Evolutionary conservation across 2,113 vertebrate genomes (phyloP), one percentile per base, ranked within the genome.

Genomic region (Channa argus): DNA sequence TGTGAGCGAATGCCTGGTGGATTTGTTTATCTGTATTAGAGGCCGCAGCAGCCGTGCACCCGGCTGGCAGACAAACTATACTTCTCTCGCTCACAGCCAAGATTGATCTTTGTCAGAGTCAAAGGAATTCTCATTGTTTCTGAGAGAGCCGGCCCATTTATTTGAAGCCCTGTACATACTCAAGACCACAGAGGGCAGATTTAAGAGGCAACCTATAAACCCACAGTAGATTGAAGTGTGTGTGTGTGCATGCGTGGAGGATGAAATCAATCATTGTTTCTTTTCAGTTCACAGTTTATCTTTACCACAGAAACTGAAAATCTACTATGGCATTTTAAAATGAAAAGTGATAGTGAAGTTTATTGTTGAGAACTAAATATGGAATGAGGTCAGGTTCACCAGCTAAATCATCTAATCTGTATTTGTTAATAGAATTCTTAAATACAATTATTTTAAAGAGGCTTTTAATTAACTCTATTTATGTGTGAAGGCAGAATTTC

Each of bases 81-180:
- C 59, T 63, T 83, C 71, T 63, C n/a, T 66, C 37, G 65, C 75
- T 89, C 15, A 38, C 34, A 56, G 84, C 74, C 77, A 80, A 47
- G 70, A 86, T 83, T 86, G 82, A 87, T 88, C 83, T 87, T 82
- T 86, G 83, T 84, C 79, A 84, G 76, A 67, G 71, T 49, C n/a
- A 24, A 69, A 74, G 70, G 84, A 80, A 74, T 73, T 62, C 80
- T 87, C 77, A 85, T 88, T 80, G 82, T 83, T 86, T 88, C 60
- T 11, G 38, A 56, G 59, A 64, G 69, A 79, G 63, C 54, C 74
- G 67, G 74, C 74, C 54, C 43, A 85, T 88, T 84, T 86, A 78
- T 82, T 86, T 85, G 72, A 80, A 84, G 49, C 64, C 63, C 41
- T 59, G 71, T 77, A 72, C 77, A 75, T 69, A 63, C 49, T 79